These are phyloP conservation scores for Lophotriccus pileatus DNA, from an alignment of 2,797 vertebrate genomes.

Conservation along the genomic window DNA sequence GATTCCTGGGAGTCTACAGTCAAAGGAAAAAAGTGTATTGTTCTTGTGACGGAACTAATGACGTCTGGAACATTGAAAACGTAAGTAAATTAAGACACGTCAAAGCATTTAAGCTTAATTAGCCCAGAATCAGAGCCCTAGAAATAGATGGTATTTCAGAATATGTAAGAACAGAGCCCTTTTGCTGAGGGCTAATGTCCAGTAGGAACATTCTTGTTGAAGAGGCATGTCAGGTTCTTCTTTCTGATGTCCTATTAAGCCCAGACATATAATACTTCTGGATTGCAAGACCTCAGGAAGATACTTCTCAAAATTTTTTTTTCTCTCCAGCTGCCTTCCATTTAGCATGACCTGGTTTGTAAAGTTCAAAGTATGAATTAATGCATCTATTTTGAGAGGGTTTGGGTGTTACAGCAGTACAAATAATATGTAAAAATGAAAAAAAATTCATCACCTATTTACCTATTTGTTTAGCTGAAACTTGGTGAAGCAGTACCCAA, in stretches of 20 bases:
- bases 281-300: neutral
- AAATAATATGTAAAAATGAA: neutral
- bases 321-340: neutral
- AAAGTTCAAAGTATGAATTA: neutral
- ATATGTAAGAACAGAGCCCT: neutral
- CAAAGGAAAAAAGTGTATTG: conserved; percentile 98
- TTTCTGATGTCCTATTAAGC: neutral
- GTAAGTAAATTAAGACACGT: conserved; percentile 77
- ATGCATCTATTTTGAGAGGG: neutral
- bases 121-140: neutral
- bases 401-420: neutral
- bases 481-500: neutral
- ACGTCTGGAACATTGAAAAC: conserved; percentile 98
- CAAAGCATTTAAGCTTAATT: neutral
- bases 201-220: neutral
- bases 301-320: neutral
- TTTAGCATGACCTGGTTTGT: neutral
- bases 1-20: conserved; percentile 98
- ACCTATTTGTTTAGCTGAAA: neutral
- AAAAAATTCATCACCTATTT: accelerated
- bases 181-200: neutral
- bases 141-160: neutral
- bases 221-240: neutral
- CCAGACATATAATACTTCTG: neutral
- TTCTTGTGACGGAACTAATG: conserved; percentile 98